A percentile compares a stretch with the other conserved stretches of the same genome.
Conservation (phyloP, 1,140 invertebrate species). For the Drosophila kurseongensis region DNA sequence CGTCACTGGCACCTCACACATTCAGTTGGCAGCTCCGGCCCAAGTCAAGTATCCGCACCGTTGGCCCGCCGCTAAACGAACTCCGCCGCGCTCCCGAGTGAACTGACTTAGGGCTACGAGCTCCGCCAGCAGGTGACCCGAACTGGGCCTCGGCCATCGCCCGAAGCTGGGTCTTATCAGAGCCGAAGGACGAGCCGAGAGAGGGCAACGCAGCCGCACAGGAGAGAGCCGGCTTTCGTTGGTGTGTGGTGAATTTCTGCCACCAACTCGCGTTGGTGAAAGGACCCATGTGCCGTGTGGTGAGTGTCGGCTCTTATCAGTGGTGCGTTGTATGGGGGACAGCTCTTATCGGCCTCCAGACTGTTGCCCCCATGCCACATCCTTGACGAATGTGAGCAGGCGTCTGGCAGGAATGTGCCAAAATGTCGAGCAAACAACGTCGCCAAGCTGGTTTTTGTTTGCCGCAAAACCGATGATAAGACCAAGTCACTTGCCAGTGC, state of each 20-base stretch:
- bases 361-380: background rate
- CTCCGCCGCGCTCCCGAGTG: constrained; percentile 81
- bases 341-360: constrained; percentile 29
- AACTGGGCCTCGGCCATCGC: constrained; percentile 1
- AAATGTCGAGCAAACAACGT: constrained; percentile 42
- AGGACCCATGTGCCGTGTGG: constrained; percentile 37
- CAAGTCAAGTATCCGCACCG: constrained; percentile 52
- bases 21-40: constrained; percentile 54
- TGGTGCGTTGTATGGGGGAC: constrained; percentile 33
- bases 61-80: constrained; percentile 71
- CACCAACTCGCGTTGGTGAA: constrained; percentile 52
- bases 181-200: constrained; percentile 22
- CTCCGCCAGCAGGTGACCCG: constrained; percentile 39
- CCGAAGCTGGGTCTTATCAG: constrained; percentile 59
- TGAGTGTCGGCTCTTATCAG: constrained; percentile 55
- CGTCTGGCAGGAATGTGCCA: constrained; percentile 45
- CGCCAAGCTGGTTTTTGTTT: constrained; percentile 22
- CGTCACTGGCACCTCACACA: constrained; percentile 31
- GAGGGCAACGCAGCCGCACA: constrained; percentile 45
- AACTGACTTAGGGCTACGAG: constrained; percentile 67
- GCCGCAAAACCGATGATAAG: constrained; percentile 12
- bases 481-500: constrained; percentile 10
- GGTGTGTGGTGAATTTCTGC: constrained; percentile 63
- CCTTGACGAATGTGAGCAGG: constrained; percentile 45
- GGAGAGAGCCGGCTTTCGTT: constrained; percentile 65